phyloP scores from a whole-genome alignment of 2,797 vertebrate species.

The Acipenser oxyrinchus region DNA sequence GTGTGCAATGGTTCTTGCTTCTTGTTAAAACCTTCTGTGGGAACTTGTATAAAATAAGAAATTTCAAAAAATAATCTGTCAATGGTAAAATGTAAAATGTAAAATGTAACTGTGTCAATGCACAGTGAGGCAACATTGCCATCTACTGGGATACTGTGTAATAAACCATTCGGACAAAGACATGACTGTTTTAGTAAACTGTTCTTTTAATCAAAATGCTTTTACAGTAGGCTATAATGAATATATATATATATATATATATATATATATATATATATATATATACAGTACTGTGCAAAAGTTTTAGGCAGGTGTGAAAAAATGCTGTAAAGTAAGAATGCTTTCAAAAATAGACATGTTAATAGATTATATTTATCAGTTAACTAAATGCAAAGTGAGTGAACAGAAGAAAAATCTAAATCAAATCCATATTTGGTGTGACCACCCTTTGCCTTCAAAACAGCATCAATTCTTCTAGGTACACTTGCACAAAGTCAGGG shows the following conservation, averaged over 20 bases:
- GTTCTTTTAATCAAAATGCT: neutral
- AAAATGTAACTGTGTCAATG: neutral
- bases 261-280: neutral
- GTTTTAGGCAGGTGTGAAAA: too few relatives aligned
- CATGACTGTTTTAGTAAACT: neutral
- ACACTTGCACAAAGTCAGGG: too few relatives aligned
- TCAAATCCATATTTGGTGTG: too few relatives aligned
- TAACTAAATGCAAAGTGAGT: too few relatives aligned
- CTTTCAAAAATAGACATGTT: too few relatives aligned
- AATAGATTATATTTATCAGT: too few relatives aligned
- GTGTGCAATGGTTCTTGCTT: neutral
- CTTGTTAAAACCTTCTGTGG: neutral
- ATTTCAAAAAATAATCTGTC: too few relatives aligned
- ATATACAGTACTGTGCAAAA: too few relatives aligned
- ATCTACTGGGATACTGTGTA: slow-evolving; percentile 13
- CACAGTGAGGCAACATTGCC: slow-evolving; percentile 11
- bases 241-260: neutral
- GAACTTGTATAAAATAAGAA: slow-evolving; percentile 1
- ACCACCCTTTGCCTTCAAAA: too few relatives aligned
- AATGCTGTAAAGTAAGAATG: too few relatives aligned
- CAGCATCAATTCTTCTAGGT: too few relatives aligned
- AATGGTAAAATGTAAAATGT: neutral
- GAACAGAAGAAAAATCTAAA: too few relatives aligned
- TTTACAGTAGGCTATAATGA: neutral
- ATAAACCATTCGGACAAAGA: neutral